A percentile compares a stretch with the other conserved stretches of the same genome.
phyloP scores from a whole-genome alignment of 1,140 invertebrate species.

The Lasioglossum albipes region DNA sequence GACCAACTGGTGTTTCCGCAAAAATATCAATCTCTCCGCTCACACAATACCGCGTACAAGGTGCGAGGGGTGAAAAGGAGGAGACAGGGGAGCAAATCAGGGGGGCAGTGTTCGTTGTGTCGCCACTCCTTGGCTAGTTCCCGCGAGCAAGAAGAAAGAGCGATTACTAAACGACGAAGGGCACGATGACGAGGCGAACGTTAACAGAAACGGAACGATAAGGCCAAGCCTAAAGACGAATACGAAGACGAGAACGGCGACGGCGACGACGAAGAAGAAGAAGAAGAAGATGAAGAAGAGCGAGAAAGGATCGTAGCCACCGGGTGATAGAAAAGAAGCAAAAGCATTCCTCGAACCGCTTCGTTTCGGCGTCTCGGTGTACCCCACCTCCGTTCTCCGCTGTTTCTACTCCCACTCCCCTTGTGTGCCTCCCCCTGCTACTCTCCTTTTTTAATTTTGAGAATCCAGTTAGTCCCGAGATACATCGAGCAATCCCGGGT shows the following conservation, averaged over 20 bases:
- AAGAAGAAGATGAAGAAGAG: slow-evolving; percentile 14
- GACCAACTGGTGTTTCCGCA: too few relatives aligned
- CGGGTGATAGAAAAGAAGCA: slow-evolving; percentile 42
- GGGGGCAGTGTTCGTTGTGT: slow-evolving; percentile 13
- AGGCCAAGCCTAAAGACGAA: background rate
- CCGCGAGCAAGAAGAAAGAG: slow-evolving; percentile 15
- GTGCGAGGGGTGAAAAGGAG: background rate
- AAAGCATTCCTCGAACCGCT: slow-evolving; percentile 37
- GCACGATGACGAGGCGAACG: slow-evolving; percentile 40
- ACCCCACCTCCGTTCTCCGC: background rate
- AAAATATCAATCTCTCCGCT: background rate
- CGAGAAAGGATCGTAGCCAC: slow-evolving; percentile 23
- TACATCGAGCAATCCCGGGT: slow-evolving; percentile 73
- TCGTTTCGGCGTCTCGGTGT: slow-evolving; percentile 26
- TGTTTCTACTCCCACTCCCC: background rate
- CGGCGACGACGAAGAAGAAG: background rate
- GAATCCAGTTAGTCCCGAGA: slow-evolving; percentile 76
- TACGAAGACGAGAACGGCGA: background rate
- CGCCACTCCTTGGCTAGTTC: slow-evolving; percentile 34
- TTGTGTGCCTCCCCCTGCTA: slow-evolving; percentile 1
- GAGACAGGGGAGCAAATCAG: too few relatives aligned
- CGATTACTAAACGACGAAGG: slow-evolving; percentile 37
- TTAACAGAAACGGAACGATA: slow-evolving; percentile 42
- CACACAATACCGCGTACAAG: background rate
- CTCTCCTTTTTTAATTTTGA: slow-evolving; percentile 77